These are phyloP conservation scores for Hydrolagus colliei DNA, from an alignment of 2,797 vertebrate species.

Conservation along the genomic window DNA sequence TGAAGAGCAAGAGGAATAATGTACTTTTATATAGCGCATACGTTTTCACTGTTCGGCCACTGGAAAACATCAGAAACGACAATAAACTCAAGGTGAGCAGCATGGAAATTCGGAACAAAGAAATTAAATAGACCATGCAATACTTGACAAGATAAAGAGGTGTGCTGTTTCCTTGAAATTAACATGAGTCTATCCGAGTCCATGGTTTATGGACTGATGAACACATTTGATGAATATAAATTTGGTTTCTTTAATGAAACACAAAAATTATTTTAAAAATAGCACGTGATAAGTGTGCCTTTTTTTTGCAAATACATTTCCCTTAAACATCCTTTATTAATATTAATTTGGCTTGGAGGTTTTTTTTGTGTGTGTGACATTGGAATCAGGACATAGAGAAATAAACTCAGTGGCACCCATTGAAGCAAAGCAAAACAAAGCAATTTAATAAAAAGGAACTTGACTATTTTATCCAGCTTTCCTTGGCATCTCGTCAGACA, in stretches of 20 bases:
- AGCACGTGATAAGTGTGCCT: neutral
- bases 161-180: neutral
- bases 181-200: neutral
- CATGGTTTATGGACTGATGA: neutral
- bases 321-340: neutral
- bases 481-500: neutral
- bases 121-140: neutral
- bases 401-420: neutral
- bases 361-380: neutral
- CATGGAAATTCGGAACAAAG: constrained; percentile 35
- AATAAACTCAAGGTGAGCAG: constrained; percentile 33
- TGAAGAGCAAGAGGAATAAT: constrained; percentile 28
- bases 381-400: neutral
- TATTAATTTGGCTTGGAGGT: neutral
- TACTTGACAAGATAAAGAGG: neutral
- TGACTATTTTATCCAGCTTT: neutral
- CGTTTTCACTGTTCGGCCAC: constrained; percentile 33
- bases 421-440: neutral
- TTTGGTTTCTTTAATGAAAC: neutral
- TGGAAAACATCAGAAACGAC: constrained; percentile 33
- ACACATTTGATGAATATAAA: neutral
- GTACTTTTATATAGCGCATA: constrained; percentile 30
- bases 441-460: constrained; percentile 1
- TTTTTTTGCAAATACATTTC: neutral
- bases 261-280: neutral